Evolutionary conservation across 2,888 invertebrate genomes (phyloP), one percentile per base, ranked within the genome.

Genomic region (Galerucella pusilla): DNA sequence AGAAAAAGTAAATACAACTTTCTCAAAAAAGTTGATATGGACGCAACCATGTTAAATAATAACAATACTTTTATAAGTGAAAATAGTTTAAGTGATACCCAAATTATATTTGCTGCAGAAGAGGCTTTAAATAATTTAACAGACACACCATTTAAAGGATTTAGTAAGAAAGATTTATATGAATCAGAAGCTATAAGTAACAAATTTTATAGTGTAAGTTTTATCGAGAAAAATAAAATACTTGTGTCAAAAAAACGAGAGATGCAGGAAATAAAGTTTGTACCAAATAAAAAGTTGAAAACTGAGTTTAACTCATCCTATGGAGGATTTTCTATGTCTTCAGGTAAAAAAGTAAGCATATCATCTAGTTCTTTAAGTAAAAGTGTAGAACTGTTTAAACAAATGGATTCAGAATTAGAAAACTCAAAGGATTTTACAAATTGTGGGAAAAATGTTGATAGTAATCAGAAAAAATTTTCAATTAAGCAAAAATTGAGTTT

Each of bases 241-340:
- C 9, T 45, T 61, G 70, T 28, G 52, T 20, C 10, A 20, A 67
- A 14, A 12, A 35, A 71, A 61, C 35, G 45, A 57, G 10, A 1
- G 16, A 59, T 20, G 52, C 64, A 64, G 46, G 60, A 69, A 54
- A 46, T 35, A 7, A 42, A 74, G 52, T 75, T 52, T 45, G 66
- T 65, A n/a, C 68, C 72, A 28, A 70, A 45, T 35, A 75, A 76
- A 60, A 76, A 63, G 35, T 42, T 73, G 12, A 74, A 61, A 69
- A 42, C 16, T 16, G 66, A 72, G 9, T 45, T 45, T 64, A 25
- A 14, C 10, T 63, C 63, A 57, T 11, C 57, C n/a, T 69, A 88
- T 89, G 12, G 87, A 88, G 87, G 80, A 88, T 79, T 77, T 72
- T 57, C 75, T 46, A 76, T 74, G 0, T 77, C 88, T n/a, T 85